Evolutionary conservation across 1,140 invertebrate species (phyloP), one percentile per base, ranked within the genome.

Genomic region (Lasioglossum baleicum): DNA sequence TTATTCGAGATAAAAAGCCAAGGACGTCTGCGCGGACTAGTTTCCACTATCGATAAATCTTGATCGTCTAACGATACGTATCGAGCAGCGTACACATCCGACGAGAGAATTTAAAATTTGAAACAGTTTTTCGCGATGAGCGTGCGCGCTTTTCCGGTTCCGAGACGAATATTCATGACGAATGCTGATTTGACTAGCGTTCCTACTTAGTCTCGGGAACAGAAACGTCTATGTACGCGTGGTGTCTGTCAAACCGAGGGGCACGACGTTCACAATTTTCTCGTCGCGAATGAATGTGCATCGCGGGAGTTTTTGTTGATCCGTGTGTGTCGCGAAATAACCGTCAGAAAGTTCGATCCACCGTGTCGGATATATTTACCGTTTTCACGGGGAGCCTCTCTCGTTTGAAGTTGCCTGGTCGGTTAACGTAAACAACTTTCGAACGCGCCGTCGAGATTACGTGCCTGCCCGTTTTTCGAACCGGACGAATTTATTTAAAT

Each of bases 401-500:
- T 60, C 53, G 56, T 77, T 73, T 64, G 72, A 86, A 83, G 71
- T 80, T 76, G 78, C 64, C 60, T 67, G 70, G 69, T 69, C 42
- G 60, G 74, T 61, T 42, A 72, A 65, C 53, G 79, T 88, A 88
- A 87, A 87, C 87, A 88, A 88, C 84, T 87, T 87, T 81, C 80
- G 84, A 75, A 72, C 63, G 75, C 64, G 58, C 71, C 79, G 78
- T 26, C 26, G 26, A 75, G 84, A 80, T 79, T 84, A 83, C 83
- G 75, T 44, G 22, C 42, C n/a, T 35, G 64, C 73, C 67, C 31
- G 67, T 75, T 79, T 79, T 64, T 44, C 64, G 75, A 44, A 42
- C 60, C n/a, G 64, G 70, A 53, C 8, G 84, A 88, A 88, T 89
- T 84, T 89, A 86, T 87, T 87, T 84, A 82, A 86, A 88, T 87